Base-by-base conservation (phyloP, 2,113 vertebrate genomes). In the Haemorhous mexicanus region DNA sequence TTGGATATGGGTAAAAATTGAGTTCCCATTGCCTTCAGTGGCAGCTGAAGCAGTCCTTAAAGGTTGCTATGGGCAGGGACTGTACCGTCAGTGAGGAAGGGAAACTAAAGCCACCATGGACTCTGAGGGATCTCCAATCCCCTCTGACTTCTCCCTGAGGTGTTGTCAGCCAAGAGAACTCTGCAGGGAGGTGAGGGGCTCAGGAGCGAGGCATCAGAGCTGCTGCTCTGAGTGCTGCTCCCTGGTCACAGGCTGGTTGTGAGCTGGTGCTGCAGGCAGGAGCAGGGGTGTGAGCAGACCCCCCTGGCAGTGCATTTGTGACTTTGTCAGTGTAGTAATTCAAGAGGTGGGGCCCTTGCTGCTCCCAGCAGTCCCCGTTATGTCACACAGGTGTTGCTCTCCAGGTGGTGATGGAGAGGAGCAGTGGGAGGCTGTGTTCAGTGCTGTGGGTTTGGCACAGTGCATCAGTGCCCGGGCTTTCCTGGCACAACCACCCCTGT, bases 401-500 rank as follows among this genome's bases (percentile, higher is more conserved):
- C 39, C 28, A 21, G 39, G 15, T 9, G 44, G 35, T 24, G 20
- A 55, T 47, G 41, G 66, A 66, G 41, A 74, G 75, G 41, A 52
- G 66, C 0, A 1, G 15, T 26, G 46, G 41, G 59, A 62, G 23
- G 23, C 23, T 20, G 14, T 11, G 11, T 21, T 55, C 37, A 7
- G 16, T 4, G 37, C n/a, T 24, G 32, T 11, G 43, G 7, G 14
- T 33, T 39, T 26, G 41, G 64, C 26, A 19, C 9, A 9, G 59
- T 5, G 33, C 43, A 11, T 52, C 27, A 9, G 9, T 17, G 19
- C 68, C 19, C 1, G 0, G n/a, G 43, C 17, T 53, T 22, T 37
- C 2, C 1, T 30, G 62, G 67, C 72, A 37, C 63, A 46, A 1
- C 26, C 10, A 4, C 4, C 10, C 11, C 4, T 3, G 15, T 33